Percentiles rank a stretch among this genome's conserved stretches.
phyloP scores from a whole-genome alignment of 2,797 vertebrate species.

The Coccyzus lansbergi region DNA sequence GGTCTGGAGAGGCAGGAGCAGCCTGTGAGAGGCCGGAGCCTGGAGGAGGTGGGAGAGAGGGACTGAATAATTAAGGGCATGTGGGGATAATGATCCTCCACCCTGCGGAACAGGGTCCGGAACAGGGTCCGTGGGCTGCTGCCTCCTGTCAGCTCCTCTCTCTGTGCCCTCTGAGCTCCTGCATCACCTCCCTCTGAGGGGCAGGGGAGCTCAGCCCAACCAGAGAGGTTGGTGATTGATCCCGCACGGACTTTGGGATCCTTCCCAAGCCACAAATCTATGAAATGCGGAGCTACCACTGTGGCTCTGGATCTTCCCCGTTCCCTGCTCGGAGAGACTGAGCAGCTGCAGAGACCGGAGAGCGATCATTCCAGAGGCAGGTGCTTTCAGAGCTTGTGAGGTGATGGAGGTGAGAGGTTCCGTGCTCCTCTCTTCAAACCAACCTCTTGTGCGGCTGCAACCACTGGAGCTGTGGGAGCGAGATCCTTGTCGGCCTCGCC shows the following conservation, averaged over 20 bases:
- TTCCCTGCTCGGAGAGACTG: fast-evolving
- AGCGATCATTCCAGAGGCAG: fast-evolving
- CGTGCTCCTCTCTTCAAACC: background rate
- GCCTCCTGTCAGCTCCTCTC: background rate
- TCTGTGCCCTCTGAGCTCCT: fast-evolving
- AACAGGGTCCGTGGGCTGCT: fast-evolving
- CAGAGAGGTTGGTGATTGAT: fast-evolving
- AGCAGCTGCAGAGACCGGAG: fast-evolving
- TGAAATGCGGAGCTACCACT: background rate
- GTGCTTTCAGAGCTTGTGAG: fast-evolving
- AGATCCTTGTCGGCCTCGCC: background rate
- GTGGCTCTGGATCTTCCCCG: fast-evolving
- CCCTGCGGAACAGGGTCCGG: background rate
- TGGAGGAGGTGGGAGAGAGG: background rate
- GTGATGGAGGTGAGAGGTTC: background rate
- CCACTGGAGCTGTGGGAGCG: background rate
- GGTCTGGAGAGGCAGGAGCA: background rate
- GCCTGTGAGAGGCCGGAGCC: fast-evolving
- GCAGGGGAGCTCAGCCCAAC: background rate
- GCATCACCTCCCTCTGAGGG: fast-evolving
- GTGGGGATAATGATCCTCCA: background rate
- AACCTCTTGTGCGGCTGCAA: background rate
- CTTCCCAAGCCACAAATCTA: too few species aligned
- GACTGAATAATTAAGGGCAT: background rate
- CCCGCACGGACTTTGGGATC: background rate